Evolutionary conservation across 2,113 vertebrate genomes (phyloP), one percentile per base, ranked within the genome.

Genomic region (Dasyurus viverrinus): DNA sequence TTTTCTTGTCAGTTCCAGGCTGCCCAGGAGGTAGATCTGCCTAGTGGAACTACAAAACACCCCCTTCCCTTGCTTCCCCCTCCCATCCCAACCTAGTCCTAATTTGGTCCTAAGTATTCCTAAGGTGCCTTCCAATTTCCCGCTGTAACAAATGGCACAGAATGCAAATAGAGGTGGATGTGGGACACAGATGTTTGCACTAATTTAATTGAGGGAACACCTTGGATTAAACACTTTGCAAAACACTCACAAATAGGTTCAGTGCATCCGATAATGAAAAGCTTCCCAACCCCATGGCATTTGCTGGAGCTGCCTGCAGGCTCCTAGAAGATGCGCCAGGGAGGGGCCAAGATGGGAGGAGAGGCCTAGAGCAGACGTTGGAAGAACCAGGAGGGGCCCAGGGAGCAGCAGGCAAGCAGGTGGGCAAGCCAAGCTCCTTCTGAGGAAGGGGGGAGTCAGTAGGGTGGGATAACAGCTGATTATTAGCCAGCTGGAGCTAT

Each of bases 171-270:
- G 96, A 97, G 96, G 97, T 97, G 97, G 96, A 98, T 98, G 98
- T 97, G 96, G 98, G 97, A 97, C 98, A 97, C 98, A 98, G 97
- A 98, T 98, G 98, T 97, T 98, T 97, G 97, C 96, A 96, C 98
- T 98, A 97, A 97, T 98, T 98, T 98, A 98, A 98, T 97, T 97
- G 98, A 98, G 97, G 97, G 97, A 98, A 98, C 98, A 98, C 98
- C 98, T 98, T 98, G 97, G 97, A 98, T 97, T 98, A 98, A 98
- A 97, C 97, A 97, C 98, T 97, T 96, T 97, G 97, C 96, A 97
- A 96, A 98, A 98, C 96, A 98, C 97, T 97, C 96, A 95, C 97
- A 98, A 97, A 98, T 95, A 97, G 97, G 98, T 98, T 98, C 97
- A 97, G 97, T 97, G 97, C 98, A 97, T 96, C 97, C 46, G 27